A percentile compares a stretch with the other conserved stretches of the same genome.
Conservation (phyloP, 2,888 invertebrate species). For the Choristoneura rosaceana region DNA sequence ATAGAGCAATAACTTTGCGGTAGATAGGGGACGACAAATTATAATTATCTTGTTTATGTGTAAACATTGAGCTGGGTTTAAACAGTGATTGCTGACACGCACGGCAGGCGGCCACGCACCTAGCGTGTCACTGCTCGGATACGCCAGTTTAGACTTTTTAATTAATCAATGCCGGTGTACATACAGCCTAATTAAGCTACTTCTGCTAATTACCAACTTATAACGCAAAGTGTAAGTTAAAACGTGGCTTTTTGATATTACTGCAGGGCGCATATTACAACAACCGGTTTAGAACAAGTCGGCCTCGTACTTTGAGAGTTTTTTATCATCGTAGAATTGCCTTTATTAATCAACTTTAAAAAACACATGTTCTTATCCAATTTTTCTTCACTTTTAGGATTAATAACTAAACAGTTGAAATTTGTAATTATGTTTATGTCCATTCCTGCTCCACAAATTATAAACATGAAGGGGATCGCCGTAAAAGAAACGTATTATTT, state of each 20-base stretch:
- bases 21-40: slow-evolving; percentile 66
- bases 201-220: neutral
- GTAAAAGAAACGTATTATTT: too few species aligned
- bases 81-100: slow-evolving; percentile 73
- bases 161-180: slow-evolving; percentile 29
- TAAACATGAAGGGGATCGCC: too few species aligned
- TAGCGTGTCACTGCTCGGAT: slow-evolving; percentile 26
- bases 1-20: slow-evolving; percentile 67
- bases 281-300: too few species aligned
- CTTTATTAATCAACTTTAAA: neutral
- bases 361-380: neutral
- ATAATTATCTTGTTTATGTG: slow-evolving; percentile 74
- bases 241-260: neutral
- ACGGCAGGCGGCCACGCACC: slow-evolving; percentile 57
- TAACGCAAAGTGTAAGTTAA: neutral
- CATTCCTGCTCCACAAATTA: too few species aligned
- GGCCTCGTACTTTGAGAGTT: too few species aligned
- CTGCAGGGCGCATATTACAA: too few species aligned
- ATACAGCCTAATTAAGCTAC: neutral
- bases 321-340: too few species aligned
- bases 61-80: slow-evolving; percentile 72
- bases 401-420: too few species aligned
- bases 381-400: neutral
- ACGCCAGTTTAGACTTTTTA: slow-evolving; percentile 23
- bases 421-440: too few species aligned